Conservation (phyloP, 1,140 invertebrate species). For the Stegodyphus mimosarum region DNA sequence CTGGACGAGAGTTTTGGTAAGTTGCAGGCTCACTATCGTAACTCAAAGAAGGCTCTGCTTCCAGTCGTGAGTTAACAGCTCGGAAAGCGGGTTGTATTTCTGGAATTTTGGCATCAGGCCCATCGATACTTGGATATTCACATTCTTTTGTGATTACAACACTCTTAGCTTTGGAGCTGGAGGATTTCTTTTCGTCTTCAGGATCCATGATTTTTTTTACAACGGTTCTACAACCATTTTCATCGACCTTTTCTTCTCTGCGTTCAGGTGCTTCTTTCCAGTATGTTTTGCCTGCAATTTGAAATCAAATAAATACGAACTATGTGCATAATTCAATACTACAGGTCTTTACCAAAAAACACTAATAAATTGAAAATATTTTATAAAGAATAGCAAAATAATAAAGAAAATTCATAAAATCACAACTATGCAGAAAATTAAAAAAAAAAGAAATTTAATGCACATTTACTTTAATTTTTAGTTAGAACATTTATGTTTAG, state of each 20-base stretch:
- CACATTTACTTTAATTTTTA: too few species aligned
- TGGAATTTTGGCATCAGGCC: conserved; percentile 50
- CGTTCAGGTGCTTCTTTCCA: conserved; percentile 45
- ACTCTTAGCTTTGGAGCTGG: conserved; percentile 19
- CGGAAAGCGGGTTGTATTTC: conserved; percentile 3
- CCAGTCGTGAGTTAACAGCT: background rate
- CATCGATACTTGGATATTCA: conserved; percentile 36
- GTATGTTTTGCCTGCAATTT: conserved; percentile 30
- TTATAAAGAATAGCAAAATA: too few species aligned
- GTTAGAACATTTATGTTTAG: too few species aligned
- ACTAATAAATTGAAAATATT: too few species aligned
- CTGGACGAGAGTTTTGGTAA: conserved; percentile 22
- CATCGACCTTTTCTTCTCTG: conserved; percentile 35
- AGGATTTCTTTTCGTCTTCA: conserved; percentile 22
- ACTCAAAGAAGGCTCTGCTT: conserved; percentile 3
- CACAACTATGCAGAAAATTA: too few species aligned
- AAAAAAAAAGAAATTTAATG: too few species aligned
- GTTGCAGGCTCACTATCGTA: background rate
- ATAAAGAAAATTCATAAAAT: too few species aligned
- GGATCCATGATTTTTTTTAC: conserved; percentile 47
- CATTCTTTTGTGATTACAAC: conserved; percentile 59
- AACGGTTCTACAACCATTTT: conserved; percentile 54
- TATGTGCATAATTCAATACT: too few species aligned
- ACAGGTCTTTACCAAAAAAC: too few species aligned
- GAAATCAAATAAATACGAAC: too few species aligned